Conservation (phyloP, 2,113 vertebrate genomes). For the rat (Rattus norvegicus) region DNA sequence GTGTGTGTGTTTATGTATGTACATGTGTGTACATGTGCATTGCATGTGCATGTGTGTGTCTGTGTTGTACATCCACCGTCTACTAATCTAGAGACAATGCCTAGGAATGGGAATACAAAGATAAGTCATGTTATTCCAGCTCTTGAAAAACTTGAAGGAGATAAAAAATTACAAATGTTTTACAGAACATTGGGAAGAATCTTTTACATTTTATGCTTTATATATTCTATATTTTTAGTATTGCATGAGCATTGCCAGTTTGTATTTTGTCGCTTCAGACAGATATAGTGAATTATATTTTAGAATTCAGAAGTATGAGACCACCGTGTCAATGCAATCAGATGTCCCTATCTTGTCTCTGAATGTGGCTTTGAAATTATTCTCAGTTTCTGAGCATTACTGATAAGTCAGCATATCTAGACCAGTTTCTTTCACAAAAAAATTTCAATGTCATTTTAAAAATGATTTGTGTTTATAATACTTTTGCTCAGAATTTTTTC, state of each 20-base stretch:
- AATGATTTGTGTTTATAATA: conserved; percentile 58
- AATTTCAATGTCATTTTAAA: conserved; percentile 60
- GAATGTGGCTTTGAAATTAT: conserved; percentile 72
- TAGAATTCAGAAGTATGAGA: conserved; percentile 39
- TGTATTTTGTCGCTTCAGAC: conserved; percentile 44
- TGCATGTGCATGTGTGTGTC: no score
- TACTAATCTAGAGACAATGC: no score
- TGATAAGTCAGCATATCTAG: conserved; percentile 64
- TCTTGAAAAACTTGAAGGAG: neutral
- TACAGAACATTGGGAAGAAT: conserved; percentile 7
- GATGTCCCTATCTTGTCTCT: conserved; percentile 40
- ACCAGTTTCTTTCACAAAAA: neutral
- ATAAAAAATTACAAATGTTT: conserved; percentile 40
- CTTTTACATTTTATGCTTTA: conserved; percentile 44
- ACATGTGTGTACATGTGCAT: neutral
- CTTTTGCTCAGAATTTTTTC: conserved; percentile 19
- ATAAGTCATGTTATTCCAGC: neutral
- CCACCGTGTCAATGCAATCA: conserved; percentile 6
- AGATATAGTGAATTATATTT: conserved; percentile 41
- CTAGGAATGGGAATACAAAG: neutral
- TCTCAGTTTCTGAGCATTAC: conserved; percentile 40
- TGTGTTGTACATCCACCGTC: no score
- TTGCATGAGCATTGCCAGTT: conserved; percentile 36
- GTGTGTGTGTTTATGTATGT: no score
- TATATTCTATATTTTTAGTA: neutral